phyloP scores from a whole-genome alignment of 2,888 invertebrate species.

The Seira ritae region DNA sequence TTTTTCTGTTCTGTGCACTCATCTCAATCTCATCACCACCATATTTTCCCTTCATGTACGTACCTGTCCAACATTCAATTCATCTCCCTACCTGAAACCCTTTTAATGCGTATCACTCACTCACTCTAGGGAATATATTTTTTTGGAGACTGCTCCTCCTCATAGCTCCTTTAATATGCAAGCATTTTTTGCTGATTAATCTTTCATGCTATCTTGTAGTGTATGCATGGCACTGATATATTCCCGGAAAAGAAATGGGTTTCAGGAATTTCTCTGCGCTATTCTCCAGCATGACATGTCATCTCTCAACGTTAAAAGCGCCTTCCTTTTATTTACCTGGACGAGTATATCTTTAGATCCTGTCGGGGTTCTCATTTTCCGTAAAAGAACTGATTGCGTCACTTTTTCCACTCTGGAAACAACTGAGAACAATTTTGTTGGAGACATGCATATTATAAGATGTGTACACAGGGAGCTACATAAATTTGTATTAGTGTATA shows the following conservation, averaged over 20 bases:
- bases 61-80: too few relatives aligned
- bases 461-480: not conserved
- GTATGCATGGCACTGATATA: conserved; percentile 55
- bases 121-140: too few relatives aligned
- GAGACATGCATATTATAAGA: not conserved
- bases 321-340: not conserved
- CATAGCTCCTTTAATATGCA: conserved; percentile 48
- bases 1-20: too few relatives aligned
- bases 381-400: not conserved
- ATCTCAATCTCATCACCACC: too few relatives aligned
- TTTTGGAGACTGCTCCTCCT: too few relatives aligned
- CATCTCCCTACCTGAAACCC: conserved; percentile 57
- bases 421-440: not conserved
- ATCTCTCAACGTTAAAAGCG: conserved; percentile 26
- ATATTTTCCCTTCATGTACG: too few relatives aligned
- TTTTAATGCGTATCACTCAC: conserved; percentile 43
- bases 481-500: not conserved
- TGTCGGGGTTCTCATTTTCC: not conserved
- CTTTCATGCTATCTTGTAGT: conserved; percentile 52
- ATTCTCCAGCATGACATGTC: conserved; percentile 50
- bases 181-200: conserved; percentile 57
- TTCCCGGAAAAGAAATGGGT: conserved; percentile 20
- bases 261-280: not conserved
- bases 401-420: not conserved
- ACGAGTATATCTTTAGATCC: not conserved